phyloP scores from a whole-genome alignment of 1,140 invertebrate species.

The Orius laevigatus region DNA sequence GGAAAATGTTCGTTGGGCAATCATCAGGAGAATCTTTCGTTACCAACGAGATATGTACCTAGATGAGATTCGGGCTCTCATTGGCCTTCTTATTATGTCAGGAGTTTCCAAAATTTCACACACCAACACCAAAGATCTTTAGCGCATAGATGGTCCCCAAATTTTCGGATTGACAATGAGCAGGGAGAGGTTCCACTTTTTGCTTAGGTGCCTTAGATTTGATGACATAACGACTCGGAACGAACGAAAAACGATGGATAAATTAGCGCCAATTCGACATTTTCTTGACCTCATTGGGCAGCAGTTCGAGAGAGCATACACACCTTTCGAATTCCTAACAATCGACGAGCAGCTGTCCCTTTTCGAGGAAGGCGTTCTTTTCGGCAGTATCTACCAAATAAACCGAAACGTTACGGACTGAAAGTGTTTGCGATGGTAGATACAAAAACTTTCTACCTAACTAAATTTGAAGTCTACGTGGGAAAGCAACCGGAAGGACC shows the following conservation, averaged over 20 bases:
- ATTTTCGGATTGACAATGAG: slow-evolving; percentile 8
- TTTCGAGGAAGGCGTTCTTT: slow-evolving; percentile 28
- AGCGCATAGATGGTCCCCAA: not conserved
- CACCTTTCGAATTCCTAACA: slow-evolving; percentile 23
- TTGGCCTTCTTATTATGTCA: not conserved
- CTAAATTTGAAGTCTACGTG: slow-evolving; percentile 25
- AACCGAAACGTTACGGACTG: slow-evolving; percentile 26
- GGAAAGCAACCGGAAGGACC: slow-evolving; percentile 25
- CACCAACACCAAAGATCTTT: not conserved
- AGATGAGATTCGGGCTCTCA: not conserved
- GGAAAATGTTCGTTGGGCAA: no score
- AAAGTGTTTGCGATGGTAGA: slow-evolving; percentile 23
- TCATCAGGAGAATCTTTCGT: no score
- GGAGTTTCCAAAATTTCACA: not conserved
- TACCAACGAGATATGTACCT: no score
- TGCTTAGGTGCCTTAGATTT: slow-evolving; percentile 23
- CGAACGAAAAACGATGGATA: slow-evolving; percentile 21
- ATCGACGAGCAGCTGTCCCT: slow-evolving; percentile 28
- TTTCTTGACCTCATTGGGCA: slow-evolving; percentile 25
- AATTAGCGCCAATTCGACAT: slow-evolving; percentile 25
- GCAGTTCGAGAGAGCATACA: slow-evolving; percentile 25
- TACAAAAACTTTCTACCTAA: slow-evolving; percentile 20
- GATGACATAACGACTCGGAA: slow-evolving; percentile 22
- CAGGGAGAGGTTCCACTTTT: slow-evolving; percentile 21
- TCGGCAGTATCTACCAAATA: slow-evolving; percentile 28